Conservation (phyloP, 2,113 vertebrate species). For the Xiphophorus maculatus region DNA sequence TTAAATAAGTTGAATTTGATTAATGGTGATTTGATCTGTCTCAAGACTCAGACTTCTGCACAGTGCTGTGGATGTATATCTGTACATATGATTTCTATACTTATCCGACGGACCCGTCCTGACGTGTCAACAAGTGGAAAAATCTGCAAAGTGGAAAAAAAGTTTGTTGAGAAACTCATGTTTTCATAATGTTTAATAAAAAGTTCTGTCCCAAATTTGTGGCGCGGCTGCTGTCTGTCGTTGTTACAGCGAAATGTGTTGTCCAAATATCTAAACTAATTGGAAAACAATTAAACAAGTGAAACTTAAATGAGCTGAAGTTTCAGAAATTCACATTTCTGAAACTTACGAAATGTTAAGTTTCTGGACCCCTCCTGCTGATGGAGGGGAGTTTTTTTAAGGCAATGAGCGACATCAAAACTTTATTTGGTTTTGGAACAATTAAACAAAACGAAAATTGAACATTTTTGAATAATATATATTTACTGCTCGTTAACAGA, state of each 20-base stretch:
- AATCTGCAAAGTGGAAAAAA: conserved; percentile 75
- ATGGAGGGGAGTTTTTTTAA: not conserved
- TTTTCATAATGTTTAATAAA: conserved; percentile 88
- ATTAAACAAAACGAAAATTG: not conserved
- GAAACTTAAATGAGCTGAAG: conserved; percentile 20
- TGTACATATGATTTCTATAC: conserved; percentile 85
- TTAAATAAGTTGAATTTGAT: not conserved
- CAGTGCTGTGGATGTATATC: conserved; percentile 76
- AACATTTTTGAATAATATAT: not conserved
- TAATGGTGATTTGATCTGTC: not conserved
- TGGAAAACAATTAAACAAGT: not conserved
- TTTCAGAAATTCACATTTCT: not conserved
- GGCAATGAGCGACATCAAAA: not conserved
- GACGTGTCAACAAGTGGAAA: conserved; percentile 76
- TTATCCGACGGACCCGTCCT: conserved; percentile 79
- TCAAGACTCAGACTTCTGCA: conserved; percentile 58
- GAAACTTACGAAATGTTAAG: no score
- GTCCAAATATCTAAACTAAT: not conserved
- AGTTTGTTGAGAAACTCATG: conserved; percentile 76
- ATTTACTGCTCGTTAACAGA: no score
- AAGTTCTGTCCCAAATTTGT: conserved; percentile 77
- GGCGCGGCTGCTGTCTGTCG: conserved; percentile 29
- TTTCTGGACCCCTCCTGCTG: no score
- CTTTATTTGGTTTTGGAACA: not conserved
- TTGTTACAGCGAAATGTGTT: conserved; percentile 1